Conservation (phyloP, 2,888 invertebrate genomes). For the Lasioglossum lativentre region DNA sequence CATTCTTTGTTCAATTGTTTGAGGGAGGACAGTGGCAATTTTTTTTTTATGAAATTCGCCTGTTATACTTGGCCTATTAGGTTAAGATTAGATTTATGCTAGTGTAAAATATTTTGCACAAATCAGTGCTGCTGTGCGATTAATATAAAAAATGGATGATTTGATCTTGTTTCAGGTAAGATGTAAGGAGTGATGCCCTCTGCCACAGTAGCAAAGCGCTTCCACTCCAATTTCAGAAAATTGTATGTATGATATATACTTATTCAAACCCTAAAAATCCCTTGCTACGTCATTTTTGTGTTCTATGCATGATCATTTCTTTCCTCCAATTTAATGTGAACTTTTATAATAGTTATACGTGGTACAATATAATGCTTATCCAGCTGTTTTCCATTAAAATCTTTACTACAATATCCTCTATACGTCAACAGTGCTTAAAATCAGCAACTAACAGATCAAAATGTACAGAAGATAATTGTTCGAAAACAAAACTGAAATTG, state of each 20-base stretch:
- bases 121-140: background rate
- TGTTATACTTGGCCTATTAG: background rate
- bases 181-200: background rate
- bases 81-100: background rate
- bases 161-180: constrained; percentile 63
- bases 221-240: background rate
- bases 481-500: background rate
- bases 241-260: constrained; percentile 21
- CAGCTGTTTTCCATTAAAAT: background rate
- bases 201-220: background rate
- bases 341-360: background rate
- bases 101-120: background rate
- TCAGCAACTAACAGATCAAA: background rate
- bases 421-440: background rate
- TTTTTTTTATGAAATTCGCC: background rate
- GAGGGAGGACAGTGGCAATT: background rate
- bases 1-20: background rate
- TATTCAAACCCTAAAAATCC: background rate
- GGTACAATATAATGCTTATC: background rate
- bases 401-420: background rate
- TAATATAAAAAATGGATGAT: background rate
- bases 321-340: background rate
- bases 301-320: background rate
- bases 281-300: background rate
- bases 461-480: background rate